Base-by-base conservation (phyloP, 2,888 invertebrate genomes). In the Machimus atricapillus region DNA sequence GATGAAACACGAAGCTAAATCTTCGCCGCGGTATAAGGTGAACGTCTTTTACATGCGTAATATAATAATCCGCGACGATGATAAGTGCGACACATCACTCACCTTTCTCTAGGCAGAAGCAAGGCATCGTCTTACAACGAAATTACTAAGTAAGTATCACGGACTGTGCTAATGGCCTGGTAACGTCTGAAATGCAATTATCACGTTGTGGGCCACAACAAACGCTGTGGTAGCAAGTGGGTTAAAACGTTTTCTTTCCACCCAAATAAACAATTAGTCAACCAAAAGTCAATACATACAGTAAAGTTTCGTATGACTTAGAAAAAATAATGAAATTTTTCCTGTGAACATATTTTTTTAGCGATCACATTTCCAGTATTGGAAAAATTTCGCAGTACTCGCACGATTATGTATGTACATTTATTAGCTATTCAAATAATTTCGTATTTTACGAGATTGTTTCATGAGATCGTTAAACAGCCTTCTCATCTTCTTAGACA, bases 211-310 rank as follows among this genome's bases (percentile, higher is more conserved):
- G 23, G 14, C 16, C 78, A 78, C 78, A 77, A n/a, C 40, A 23
- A 74, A 77, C 37, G 40, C n/a, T 40, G 37, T 77, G 76, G n/a
- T 37, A 78, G 40, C 66, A 78, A 78, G 37, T 78, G 27, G 78
- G 78, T 43, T 78, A 43, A 40, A 78, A n/a, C 37, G 43, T 43
- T 78, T 78, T 78, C 78, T 78, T 77, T 76, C 43, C 27, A 40
- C n/a, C 40, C 43, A 78, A 78, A 43, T 78, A 78, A 78, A 78
- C 78, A 37, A 78, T 43, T 78, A 43, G 34, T 78, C 78, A 78
- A 78, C 43, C 37, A 27, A 27, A 23, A 66, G 12, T 66, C 66
- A 66, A 66, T 66, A 27, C 27, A 66, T 66, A 66, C 23, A 23
- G 4, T 8, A 12, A 12, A 27, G 66, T 66, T 12, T 66, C 27